Base-by-base conservation (phyloP, 2,113 vertebrate species). In the Oreotrochilus melanogaster region DNA sequence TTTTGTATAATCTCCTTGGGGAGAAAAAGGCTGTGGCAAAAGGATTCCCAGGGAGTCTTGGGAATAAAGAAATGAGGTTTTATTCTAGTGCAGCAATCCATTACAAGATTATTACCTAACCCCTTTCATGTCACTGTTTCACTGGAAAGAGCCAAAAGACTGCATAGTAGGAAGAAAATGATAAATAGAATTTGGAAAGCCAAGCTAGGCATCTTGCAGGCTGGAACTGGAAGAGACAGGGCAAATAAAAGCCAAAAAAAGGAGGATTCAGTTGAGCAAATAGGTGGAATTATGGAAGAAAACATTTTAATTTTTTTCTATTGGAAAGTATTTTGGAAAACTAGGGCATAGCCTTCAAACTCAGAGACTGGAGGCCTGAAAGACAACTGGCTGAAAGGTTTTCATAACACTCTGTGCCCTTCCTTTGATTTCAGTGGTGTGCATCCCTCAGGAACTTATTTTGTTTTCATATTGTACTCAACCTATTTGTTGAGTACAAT, bases 101-200 rank as follows among this genome's bases (percentile, higher is more conserved):
- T 95, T 87, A 75, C 18, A 51, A 37, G 30, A 86, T 80, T 72
- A 71, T 86, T 84, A 83, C 69, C 78, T 87, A 76, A 90, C 64
- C 23, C 72, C 76, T 92, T 92, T 86, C 92, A 86, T 87, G 86
- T 64, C 92, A 80, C 64, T 33, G 12, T 66, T 76, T 33, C 17
- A 12, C 35, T 76, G 86, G 62, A 67, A 71, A 67, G 43, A 83
- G 72, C 64, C 58, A 48, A 31, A 78, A 74, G 53, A 62, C 27
- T 50, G 15, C 54, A 33, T 57, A 37, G 35, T 4, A 48, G 48
- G 54, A 71, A 75, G 48, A 58, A 72, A 86, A 81, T 58, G 18
- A 56, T 74, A 78, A 86, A 71, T 35, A 51, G 51, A 69, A 47
- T 51, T n/a, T 79, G 60, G 61, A 91, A 91, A 78, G 24, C 14